Percentiles rank a stretch among this genome's conserved stretches.
Conservation (phyloP, 2,888 invertebrate genomes). For the Watsonalla binaria region DNA sequence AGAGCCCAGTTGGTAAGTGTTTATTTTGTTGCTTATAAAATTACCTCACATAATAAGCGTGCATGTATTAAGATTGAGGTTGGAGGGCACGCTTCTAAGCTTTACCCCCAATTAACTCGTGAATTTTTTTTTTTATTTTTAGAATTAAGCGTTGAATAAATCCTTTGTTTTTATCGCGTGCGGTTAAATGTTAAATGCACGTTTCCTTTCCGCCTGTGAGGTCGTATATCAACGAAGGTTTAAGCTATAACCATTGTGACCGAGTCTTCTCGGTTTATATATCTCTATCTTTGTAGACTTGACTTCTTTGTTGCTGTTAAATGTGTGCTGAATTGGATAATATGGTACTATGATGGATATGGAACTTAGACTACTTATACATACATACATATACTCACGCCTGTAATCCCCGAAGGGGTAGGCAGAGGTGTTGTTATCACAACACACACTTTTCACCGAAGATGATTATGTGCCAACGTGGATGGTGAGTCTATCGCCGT, state of each 20-base stretch:
- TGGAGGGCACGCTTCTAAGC: no score
- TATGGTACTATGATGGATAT: no score
- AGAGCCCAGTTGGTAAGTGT: constrained; percentile 92
- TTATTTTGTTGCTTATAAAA: background rate
- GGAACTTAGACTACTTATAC: no score
- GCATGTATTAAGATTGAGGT: no score
- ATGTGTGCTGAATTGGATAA: background rate
- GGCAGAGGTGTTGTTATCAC: no score
- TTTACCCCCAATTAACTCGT: background rate
- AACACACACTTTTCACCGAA: no score
- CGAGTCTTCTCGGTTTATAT: background rate
- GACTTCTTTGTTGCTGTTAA: background rate
- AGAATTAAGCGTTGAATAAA: background rate
- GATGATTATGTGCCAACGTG: no score
- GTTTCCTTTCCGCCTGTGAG: background rate
- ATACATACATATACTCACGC: no score
- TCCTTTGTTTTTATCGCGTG: background rate
- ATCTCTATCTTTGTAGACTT: background rate
- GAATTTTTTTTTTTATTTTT: background rate
- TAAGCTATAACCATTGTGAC: background rate
- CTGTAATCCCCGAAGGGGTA: no score
- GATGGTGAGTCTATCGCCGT: no score
- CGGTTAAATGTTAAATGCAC: background rate
- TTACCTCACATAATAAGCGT: no score
- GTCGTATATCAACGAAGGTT: background rate